These are phyloP conservation scores for Geothlypis trichas DNA, from an alignment of 2,113 vertebrate genomes.

Conservation along the genomic window DNA sequence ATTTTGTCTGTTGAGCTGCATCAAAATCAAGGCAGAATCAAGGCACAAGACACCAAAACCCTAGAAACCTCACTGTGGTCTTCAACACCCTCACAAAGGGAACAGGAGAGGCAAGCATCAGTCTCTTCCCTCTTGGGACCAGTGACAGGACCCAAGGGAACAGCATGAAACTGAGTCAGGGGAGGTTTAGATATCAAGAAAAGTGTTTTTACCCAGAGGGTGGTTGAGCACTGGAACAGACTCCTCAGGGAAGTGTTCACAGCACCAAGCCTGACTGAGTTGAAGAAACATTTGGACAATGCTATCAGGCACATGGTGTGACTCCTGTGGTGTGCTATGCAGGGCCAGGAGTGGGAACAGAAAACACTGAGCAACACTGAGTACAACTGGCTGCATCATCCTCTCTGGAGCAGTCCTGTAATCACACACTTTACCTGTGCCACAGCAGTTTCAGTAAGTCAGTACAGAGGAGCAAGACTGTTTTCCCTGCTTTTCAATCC, in stretches of 20 bases:
- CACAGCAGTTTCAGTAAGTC: neutral
- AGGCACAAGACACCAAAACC: neutral
- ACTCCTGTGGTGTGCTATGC: neutral
- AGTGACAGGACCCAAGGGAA: neutral
- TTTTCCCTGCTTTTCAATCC: neutral
- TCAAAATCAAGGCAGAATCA: neutral
- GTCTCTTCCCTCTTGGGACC: neutral
- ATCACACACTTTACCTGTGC: neutral
- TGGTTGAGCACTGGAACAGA: neutral
- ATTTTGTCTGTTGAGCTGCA: neutral
- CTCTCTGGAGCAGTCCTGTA: neutral
- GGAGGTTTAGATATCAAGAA: neutral
- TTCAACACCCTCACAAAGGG: neutral
- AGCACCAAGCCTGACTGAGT: neutral
- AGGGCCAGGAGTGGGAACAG: neutral
- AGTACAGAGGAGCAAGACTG: neutral
- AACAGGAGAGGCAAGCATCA: neutral
- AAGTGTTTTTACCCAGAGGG: neutral
- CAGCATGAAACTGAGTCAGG: neutral
- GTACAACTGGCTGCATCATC: neutral
- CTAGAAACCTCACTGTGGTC: neutral
- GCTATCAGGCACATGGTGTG: neutral
- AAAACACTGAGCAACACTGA: neutral
- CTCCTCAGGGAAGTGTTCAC: neutral
- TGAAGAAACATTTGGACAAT: neutral